phyloP scores from a whole-genome alignment of 2,113 vertebrate genomes.

The Callocephalon fimbriatum region DNA sequence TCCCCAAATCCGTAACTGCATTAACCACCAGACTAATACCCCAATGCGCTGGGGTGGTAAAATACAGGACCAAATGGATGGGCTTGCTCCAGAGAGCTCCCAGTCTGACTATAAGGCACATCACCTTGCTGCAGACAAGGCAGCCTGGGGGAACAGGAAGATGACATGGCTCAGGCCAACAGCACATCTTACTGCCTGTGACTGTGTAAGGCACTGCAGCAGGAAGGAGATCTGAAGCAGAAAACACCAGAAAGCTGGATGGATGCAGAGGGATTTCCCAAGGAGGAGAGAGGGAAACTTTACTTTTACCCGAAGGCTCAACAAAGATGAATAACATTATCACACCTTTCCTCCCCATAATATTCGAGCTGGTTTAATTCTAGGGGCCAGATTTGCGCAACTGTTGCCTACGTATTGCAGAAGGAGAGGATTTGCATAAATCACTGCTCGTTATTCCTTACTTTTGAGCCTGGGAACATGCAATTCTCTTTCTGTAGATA shows the following conservation, averaged over 20 bases:
- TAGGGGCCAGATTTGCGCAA: not conserved
- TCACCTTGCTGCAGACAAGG: not conserved
- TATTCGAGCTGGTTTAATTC: not conserved
- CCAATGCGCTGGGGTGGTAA: not conserved
- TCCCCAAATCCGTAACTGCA: not conserved
- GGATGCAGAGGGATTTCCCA: not conserved
- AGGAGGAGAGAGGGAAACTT: not conserved
- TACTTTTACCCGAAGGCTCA: not conserved
- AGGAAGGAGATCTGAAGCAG: not conserved
- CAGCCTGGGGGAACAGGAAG: not conserved
- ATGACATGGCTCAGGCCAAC: not conserved
- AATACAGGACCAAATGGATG: not conserved
- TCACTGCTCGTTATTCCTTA: not conserved
- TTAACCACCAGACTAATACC: not conserved
- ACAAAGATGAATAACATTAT: not conserved
- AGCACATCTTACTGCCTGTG: not conserved
- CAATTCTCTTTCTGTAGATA: not conserved
- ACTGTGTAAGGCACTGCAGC: accelerated
- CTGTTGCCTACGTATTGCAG: not conserved
- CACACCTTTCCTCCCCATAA: not conserved
- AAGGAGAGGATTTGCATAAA: not conserved
- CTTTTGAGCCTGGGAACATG: not conserved
- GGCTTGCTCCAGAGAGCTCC: not conserved
- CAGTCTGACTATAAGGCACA: not conserved
- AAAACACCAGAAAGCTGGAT: not conserved